Evolutionary conservation across 2,888 invertebrate genomes (phyloP).

Genomic region (Tribolium freemani): DNA sequence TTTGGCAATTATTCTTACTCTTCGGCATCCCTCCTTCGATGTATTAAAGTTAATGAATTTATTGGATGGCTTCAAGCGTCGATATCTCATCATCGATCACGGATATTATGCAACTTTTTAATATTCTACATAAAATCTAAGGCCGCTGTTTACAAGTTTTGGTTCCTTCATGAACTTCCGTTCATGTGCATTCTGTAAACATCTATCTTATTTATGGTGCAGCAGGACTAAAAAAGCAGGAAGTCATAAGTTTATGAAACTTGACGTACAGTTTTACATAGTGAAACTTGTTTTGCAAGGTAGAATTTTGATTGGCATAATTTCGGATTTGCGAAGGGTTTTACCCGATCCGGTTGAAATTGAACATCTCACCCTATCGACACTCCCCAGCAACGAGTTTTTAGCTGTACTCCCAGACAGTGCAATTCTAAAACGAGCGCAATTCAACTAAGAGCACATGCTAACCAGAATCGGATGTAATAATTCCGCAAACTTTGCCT

Average conservation of each 20-base stretch:
- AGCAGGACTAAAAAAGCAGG: background rate
- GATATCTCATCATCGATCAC: slow-evolving; percentile 18
- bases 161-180: background rate
- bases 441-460: slow-evolving; percentile 28
- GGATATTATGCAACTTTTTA: slow-evolving; percentile 13
- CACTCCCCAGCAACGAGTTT: slow-evolving; percentile 3
- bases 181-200: background rate
- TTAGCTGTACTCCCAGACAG: slow-evolving; percentile 5
- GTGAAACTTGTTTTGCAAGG: background rate
- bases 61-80: slow-evolving; percentile 20
- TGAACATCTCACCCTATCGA: slow-evolving; percentile 2
- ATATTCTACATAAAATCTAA: background rate
- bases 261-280: background rate
- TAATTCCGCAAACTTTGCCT: slow-evolving; percentile 40
- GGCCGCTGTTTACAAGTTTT: background rate
- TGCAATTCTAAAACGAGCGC: slow-evolving; percentile 26
- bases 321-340: background rate
- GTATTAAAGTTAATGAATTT: slow-evolving; percentile 30
- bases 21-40: slow-evolving; percentile 12
- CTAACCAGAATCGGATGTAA: slow-evolving; percentile 42
- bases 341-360: background rate
- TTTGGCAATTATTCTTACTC: slow-evolving; percentile 21
- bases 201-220: background rate
- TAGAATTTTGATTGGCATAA: background rate
- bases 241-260: background rate